Base-by-base conservation (phyloP, 1,140 invertebrate species). In the Zaprionus kolodkinae region DNA sequence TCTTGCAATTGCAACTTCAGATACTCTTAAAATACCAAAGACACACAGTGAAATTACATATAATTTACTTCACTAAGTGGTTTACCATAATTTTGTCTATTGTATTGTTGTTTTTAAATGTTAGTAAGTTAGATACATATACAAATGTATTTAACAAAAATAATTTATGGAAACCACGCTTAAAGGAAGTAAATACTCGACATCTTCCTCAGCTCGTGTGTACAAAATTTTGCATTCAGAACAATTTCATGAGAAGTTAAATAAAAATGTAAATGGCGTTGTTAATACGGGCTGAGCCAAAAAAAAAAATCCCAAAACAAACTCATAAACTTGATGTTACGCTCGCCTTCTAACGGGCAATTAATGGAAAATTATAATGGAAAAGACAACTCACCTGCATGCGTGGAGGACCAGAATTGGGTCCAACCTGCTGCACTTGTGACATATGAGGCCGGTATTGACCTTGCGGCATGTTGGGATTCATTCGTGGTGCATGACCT, bases 401-500 rank as follows among this genome's bases (percentile, higher is more conserved):
- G 5, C 92, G 74, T 60, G 91, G 91, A 57, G 91, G 91, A 65
- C 92, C 92, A 6, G 85, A 75, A 63, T 92, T 92, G 21, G 81
- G 92, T 48, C 91, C 91, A 45, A 92, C 84, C 63, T 91, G 92
- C 57, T 93, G 93, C 17, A 92, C 92, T 78, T 93, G 93, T 9
- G 93, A 94, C 92, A 93, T 93, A 48, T 92, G 91, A 0, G 92
- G 92, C 10, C 92, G 78, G 68, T 88, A 92, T 64, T 91, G 89
- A 3, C 87, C 87, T 7, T 90, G 92, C 40, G 79, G 80, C 84
- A 91, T 89, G 50, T 91, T 92, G 54, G 90, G 91, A 65, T 92
- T 96, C 93, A 95, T 95, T 61, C 94, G 93, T 43, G 94, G 94
- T 27, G 94, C 94, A 87, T 95, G 95, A 72, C 95, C 94, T 71